Base-by-base conservation (phyloP, 2,113 vertebrate species). In the Periophthalmodon schlosseri region DNA sequence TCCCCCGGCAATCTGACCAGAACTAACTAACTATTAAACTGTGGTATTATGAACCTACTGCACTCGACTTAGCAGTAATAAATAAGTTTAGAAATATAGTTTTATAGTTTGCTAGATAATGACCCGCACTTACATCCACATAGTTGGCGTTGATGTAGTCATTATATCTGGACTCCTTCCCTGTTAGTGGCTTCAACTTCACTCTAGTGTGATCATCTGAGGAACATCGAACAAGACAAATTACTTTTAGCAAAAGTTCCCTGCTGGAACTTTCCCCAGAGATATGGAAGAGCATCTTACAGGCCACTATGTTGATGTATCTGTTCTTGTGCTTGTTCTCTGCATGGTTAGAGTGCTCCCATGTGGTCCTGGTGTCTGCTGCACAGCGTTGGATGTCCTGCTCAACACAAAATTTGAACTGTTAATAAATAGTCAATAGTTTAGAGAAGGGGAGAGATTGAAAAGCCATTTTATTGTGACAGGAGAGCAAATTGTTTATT, bases 281-380 rank as follows among this genome's bases (percentile, higher is more conserved):
- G 20, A 39, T 65, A 11, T 4, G 46, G 68, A 54, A 44, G 33
- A 58, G 13, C 57, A 78, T 95, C 97, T 96, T 89, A 99, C 97
- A 99, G 87, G 97, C 96, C 76, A 98, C 92, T 82, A 97, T 98
- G 93, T 99, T 98, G 93, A 98, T 96, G 88, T 98, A 98, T 96
- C 97, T 95, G 95, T 98, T 99, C 93, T 98, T 99, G 94, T 97
- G 96, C 94, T 98, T 99, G 95, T 97, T 98, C 87, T 98, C 96
- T 0, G 95, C 95, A 72, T 97, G 95, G 87, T 97, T 97, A 87
- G 96, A 97, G 87, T 96, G 96, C 88, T 98, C 97, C 11, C 95
- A 95, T 9, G 96, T 97, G 88, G 97, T 96, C 92, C 95, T 96
- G 95, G 96, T 95, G 76, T 96, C 95, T 0, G 93, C 94, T 0